These are phyloP conservation scores for Rhopalosiphum nymphaeae DNA, from an alignment of 2,888 invertebrate genomes.

Conservation along the genomic window DNA sequence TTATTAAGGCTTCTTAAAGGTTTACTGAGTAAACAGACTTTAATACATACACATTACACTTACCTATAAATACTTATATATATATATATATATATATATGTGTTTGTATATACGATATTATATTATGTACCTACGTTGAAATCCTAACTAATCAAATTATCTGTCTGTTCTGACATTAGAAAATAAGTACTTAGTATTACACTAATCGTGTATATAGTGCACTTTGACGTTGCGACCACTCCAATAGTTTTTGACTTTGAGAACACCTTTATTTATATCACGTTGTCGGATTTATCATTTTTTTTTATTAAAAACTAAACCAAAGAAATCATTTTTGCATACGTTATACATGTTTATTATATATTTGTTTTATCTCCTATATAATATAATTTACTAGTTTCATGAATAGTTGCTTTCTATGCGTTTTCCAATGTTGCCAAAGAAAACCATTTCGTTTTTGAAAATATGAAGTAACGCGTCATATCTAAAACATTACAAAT, in stretches of 20 bases:
- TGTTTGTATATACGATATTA: background rate
- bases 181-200: conserved; percentile 30
- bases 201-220: background rate
- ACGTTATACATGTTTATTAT: background rate
- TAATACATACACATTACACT: background rate
- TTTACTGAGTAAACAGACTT: conserved; percentile 40
- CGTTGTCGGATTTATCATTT: background rate
- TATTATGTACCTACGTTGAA: background rate
- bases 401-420: background rate
- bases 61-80: background rate
- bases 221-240: background rate
- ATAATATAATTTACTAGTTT: background rate
- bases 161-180: conserved; percentile 4
- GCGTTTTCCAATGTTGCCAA: no score
- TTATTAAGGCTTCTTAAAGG: conserved; percentile 55
- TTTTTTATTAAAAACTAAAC: background rate
- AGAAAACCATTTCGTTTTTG: background rate
- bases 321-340: background rate
- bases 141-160: conserved; percentile 37
- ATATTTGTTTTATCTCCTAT: background rate
- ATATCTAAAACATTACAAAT: background rate
- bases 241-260: background rate
- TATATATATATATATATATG: background rate
- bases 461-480: background rate
- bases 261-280: background rate